These are phyloP conservation scores for Calidris pygmaea DNA, from an alignment of 2,113 vertebrate species.

Conservation along the genomic window DNA sequence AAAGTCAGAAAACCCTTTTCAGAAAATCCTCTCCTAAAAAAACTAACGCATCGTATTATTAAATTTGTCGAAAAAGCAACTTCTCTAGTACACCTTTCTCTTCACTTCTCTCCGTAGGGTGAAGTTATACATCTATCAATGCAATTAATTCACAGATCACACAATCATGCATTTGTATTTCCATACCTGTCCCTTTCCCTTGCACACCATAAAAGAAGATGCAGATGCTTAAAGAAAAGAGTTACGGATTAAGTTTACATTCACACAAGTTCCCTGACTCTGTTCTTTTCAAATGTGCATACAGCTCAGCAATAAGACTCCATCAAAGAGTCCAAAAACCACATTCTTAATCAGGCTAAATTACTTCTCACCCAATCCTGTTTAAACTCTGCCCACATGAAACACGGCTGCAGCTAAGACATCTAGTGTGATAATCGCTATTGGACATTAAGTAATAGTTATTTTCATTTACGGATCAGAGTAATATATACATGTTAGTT, in stretches of 20 bases:
- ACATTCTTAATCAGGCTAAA: background rate
- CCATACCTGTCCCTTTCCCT: background rate
- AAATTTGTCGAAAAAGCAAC: background rate
- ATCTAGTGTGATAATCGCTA: background rate
- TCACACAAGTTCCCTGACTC: background rate
- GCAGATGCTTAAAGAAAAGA: background rate
- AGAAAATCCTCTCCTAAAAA: background rate
- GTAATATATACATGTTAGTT: background rate
- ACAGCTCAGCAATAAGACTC: background rate
- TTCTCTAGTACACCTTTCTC: background rate
- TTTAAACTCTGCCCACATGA: background rate
- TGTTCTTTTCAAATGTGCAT: background rate
- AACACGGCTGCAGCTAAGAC: background rate
- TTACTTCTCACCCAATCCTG: background rate
- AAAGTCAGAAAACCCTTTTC: background rate
- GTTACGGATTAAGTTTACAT: background rate
- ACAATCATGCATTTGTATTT: background rate
- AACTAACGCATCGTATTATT: fast-evolving
- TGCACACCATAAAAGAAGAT: background rate
- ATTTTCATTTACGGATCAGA: background rate
- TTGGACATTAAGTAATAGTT: background rate
- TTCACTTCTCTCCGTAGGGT: background rate
- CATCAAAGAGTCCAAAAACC: background rate
- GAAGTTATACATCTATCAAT: background rate
- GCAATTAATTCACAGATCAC: background rate